phyloP scores from a whole-genome alignment of 2,888 invertebrate genomes.

The Nephrotoma appendiculata region DNA sequence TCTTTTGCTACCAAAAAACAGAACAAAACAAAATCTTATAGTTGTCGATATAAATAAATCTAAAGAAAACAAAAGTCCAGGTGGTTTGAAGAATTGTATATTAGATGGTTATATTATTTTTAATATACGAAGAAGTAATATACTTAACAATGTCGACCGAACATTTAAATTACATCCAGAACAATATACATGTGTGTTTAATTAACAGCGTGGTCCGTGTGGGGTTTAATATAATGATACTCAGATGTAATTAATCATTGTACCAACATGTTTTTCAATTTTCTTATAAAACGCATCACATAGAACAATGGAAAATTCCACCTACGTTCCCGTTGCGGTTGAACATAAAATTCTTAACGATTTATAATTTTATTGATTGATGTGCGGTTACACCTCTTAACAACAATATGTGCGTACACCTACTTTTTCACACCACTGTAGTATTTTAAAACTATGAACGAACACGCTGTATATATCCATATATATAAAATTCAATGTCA shows the following conservation, averaged over 20 bases:
- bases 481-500: too few relatives aligned
- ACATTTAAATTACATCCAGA: background rate
- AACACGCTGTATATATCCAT: background rate
- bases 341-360: background rate
- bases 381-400: background rate
- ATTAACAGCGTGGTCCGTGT: background rate
- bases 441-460: background rate
- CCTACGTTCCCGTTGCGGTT: background rate
- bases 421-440: background rate
- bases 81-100: background rate
- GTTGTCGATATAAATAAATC: background rate
- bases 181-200: background rate
- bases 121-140: background rate
- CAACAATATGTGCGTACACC: background rate
- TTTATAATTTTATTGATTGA: background rate
- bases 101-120: background rate
- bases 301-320: background rate
- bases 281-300: background rate
- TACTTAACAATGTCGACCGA: background rate
- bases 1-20: background rate
- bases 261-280: background rate
- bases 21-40: background rate
- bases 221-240: background rate
- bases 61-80: background rate
- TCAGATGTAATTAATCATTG: background rate